A percentile compares a stretch with the other conserved stretches of the same genome.
These are phyloP conservation scores for Pycnonotus jocosus DNA, from an alignment of 2,113 vertebrate genomes.

Conservation along the genomic window DNA sequence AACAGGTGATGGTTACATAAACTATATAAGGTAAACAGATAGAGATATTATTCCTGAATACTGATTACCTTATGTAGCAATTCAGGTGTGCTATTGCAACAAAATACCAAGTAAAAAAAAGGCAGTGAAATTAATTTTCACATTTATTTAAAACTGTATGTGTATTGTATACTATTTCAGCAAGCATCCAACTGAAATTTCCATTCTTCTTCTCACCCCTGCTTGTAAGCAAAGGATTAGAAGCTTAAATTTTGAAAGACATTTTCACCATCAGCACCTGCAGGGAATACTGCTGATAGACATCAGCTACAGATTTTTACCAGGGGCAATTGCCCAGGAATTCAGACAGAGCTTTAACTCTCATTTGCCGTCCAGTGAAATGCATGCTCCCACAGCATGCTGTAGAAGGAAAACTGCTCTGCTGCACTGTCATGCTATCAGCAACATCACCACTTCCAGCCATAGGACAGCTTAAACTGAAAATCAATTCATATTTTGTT, in stretches of 20 bases:
- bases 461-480: background rate
- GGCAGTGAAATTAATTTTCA: background rate
- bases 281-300: background rate
- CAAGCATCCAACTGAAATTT: background rate
- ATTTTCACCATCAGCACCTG: background rate
- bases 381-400: background rate
- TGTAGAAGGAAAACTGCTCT: background rate
- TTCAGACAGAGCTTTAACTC: background rate
- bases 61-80: background rate
- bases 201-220: background rate
- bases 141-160: background rate
- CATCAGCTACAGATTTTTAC: background rate
- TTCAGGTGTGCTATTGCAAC: background rate
- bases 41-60: background rate
- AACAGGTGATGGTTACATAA: background rate
- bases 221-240: background rate
- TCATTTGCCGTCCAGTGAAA: background rate
- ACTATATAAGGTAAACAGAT: background rate
- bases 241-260: background rate
- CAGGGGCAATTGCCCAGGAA: background rate
- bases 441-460: background rate
- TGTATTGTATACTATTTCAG: background rate
- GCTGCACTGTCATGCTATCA: background rate
- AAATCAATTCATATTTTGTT: background rate
- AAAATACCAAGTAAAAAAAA: background rate